A percentile compares a stretch with the other conserved stretches of the same genome.
Evolutionary conservation across 2,797 vertebrate species (phyloP).

Genomic region (Borostomias antarcticus): DNA sequence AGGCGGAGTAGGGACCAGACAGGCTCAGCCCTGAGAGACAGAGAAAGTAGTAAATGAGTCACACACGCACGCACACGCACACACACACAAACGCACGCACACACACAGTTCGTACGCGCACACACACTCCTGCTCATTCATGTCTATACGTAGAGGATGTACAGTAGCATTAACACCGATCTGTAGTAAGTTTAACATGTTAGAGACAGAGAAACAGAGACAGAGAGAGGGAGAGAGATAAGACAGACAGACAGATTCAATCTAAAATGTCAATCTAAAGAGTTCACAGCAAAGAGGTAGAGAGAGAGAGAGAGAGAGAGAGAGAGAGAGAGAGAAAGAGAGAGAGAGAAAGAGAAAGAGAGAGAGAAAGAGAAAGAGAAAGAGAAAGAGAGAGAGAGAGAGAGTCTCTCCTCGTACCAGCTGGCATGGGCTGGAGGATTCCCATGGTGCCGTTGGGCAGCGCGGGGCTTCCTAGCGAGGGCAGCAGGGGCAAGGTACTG

Average conservation of each 20-base stretch:
- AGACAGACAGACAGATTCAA: background rate
- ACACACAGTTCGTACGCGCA: too few species aligned
- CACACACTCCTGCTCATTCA: too few species aligned
- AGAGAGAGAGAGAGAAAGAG: background rate
- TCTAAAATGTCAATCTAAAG: too few species aligned
- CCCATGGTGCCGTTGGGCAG: constrained; percentile 87
- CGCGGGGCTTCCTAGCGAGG: constrained; percentile 82
- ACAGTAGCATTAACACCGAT: background rate
- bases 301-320: background rate
- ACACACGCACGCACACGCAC: constrained; percentile 17
- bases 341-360: background rate
- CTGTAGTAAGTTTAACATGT: background rate
- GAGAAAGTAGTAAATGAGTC: background rate
- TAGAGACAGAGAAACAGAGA: background rate
- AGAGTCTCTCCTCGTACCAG: constrained; percentile 48
- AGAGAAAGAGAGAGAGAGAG: background rate
- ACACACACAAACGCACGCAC: too few species aligned
- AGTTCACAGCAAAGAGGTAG: too few species aligned
- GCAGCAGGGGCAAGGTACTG: constrained; percentile 78
- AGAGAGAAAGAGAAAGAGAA: background rate
- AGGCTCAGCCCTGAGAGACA: constrained; percentile 77
- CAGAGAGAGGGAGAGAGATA: background rate
- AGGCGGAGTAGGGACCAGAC: constrained; percentile 73
- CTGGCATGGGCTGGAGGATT: constrained; percentile 77
- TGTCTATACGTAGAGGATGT: background rate